A percentile compares a stretch with the other conserved stretches of the same genome.
phyloP scores from a whole-genome alignment of 2,888 invertebrate species.

The Stenodera caucasica region DNA sequence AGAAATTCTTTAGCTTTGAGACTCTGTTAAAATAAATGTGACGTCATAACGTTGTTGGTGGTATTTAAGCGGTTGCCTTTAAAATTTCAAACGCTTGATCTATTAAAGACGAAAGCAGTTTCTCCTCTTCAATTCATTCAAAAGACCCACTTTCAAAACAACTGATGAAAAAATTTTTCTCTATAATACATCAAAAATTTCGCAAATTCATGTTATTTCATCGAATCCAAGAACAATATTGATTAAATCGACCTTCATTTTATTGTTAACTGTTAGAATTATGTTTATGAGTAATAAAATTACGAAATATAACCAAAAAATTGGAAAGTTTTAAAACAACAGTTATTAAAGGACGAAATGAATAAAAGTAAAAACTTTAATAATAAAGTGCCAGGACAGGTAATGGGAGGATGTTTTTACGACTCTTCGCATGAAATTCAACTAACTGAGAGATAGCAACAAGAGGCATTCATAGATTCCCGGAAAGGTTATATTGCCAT shows the following conservation, averaged over 20 bases:
- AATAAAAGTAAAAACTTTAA: not conserved
- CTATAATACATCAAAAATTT: too few relatives aligned
- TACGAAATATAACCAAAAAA: conserved; percentile 23
- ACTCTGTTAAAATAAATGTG: conserved; percentile 35
- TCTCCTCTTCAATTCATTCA: conserved; percentile 2
- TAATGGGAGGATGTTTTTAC: conserved; percentile 21
- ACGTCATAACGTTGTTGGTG: conserved; percentile 37
- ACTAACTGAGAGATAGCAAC: not conserved
- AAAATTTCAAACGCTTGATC: conserved; percentile 25
- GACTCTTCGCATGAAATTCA: not conserved
- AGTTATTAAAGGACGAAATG: conserved; percentile 17
- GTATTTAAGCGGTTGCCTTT: conserved; percentile 32
- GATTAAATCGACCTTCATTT: not conserved
- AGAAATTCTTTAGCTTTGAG: conserved; percentile 33
- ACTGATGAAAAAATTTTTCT: not conserved
- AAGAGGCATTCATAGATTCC: conserved; percentile 23
- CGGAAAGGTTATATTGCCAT: conserved; percentile 22
- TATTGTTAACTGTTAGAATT: not conserved
- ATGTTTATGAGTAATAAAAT: conserved; percentile 24
- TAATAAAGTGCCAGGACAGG: conserved; percentile 13
- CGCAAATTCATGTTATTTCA: too few relatives aligned
- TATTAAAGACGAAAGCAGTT: conserved; percentile 16
- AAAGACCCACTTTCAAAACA: conserved; percentile 22
- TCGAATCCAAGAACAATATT: too few relatives aligned
- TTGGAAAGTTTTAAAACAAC: conserved; percentile 23